Evolutionary conservation across 2,113 vertebrate species (phyloP), one percentile per base, ranked within the genome.

Genomic region (Kobus ellipsiprymnus): DNA sequence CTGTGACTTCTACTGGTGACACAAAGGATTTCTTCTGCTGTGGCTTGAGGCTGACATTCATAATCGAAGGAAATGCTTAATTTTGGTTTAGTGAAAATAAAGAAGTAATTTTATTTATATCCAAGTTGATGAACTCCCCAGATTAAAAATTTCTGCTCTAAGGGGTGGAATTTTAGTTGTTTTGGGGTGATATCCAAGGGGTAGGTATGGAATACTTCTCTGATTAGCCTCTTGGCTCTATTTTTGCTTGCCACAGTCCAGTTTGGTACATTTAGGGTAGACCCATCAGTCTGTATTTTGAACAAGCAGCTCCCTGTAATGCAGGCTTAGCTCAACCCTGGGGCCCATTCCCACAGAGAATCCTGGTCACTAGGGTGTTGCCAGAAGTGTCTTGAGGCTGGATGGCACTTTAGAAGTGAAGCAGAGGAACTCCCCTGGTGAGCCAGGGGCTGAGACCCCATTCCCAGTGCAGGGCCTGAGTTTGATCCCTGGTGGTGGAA

Each of bases 41-140:
- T 67, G 52, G 40, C 11, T 74, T 48, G 67, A 84, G 83, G 54
- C 44, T 55, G 60, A 57, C 46, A 33, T 84, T 87, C 40, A 62
- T 80, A 87, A 85, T 52, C n/a, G 60, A 94, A 93, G 54, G 13
- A 90, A 77, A 60, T 57, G n/a, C 48, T 96, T 44, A 87, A 59
- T 55, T 87, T 90, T 27, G 52, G 59, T 19, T 91, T 92, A 71
- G 36, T 96, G 81, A 96, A 82, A 97, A 82, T 50, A 90, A 93
- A 55, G 30, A 90, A 90, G 59, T 57, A 40, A 87, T 96, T 97
- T 96, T 94, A 82, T 91, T 95, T 97, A 57, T 15, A 89, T 89
- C 29, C 54, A 89, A 83, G 40, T 83, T 52, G 88, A 71, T 46
- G 21, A 15, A 78, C 44, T 89, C 36, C 11, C 19, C 50, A 54